Evolutionary conservation across 2,888 invertebrate species (phyloP), one percentile per base, ranked within the genome.

Genomic region (Oscheius sp.): DNA sequence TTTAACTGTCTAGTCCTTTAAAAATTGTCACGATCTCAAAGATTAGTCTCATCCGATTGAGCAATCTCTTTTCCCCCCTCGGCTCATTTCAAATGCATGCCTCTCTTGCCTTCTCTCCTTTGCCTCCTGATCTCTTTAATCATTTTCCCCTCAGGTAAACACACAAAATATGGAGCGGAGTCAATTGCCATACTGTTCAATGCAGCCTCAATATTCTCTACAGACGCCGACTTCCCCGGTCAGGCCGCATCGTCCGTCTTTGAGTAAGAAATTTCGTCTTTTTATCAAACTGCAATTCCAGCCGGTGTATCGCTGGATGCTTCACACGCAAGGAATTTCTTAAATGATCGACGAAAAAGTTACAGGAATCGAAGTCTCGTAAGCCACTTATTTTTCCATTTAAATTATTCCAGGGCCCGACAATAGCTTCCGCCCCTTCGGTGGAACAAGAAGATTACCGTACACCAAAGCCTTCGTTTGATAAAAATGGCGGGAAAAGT

Each of bases 401-500:
- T 45, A 49, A 25, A 71, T 9, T 45, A 68, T 46, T 43, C n/a
- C n/a, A 87, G 87, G 86, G 87, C 2, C 86, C 87, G 0, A 87
- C 87, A 12, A 85, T 87, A 23, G 87, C 86, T 2, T 87, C 87
- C 3, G 87, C 87, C 7, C 87, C 87, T 3, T 86, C 86, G 2
- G 87, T 87, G 0, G 87, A 87, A 56, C 87, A 86, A 72, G 87
- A 88, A 68, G 87, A 88, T 75, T 87, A 88, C 74, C 82, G 87
- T 23, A 87, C 87, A 21, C 87, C 87, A 12, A 74, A 83, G 69
- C 86, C 87, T 16, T 85, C 86, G 7, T 83, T 87, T 55, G 81
- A 81, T 35, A 78, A 74, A 41, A 76, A 85, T 74, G 85, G 77
- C 29, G 87, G 87, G 23, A 87, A 87, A 59, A 84, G 84, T 63